These are phyloP conservation scores for Tachypleus tridentatus DNA, from an alignment of 1,140 invertebrate genomes.

Conservation along the genomic window DNA sequence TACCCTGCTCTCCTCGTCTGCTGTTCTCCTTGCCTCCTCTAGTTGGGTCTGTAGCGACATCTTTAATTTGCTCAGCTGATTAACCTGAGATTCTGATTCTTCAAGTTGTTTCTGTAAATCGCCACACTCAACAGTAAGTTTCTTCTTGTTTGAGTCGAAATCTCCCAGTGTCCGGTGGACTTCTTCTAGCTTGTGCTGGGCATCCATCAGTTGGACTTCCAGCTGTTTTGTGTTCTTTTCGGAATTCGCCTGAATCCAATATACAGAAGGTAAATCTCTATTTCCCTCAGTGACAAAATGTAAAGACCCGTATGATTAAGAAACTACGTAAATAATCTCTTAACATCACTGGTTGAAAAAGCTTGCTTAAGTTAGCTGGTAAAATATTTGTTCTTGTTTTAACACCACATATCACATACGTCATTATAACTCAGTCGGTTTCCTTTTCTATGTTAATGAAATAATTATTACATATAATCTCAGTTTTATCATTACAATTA, in stretches of 20 bases:
- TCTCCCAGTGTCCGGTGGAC: constrained; percentile 87
- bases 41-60: constrained; percentile 84
- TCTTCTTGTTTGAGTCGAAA: constrained; percentile 92
- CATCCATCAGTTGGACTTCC: constrained; percentile 86
- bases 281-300: neutral
- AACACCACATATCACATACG: neutral
- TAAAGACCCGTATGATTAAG: constrained; percentile 69
- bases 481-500: no score
- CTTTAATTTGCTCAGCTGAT: constrained; percentile 93
- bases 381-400: neutral
- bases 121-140: constrained; percentile 88
- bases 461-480: no score
- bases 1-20: constrained; percentile 85
- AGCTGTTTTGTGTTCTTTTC: constrained; percentile 95
- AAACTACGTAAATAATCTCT: constrained; percentile 76
- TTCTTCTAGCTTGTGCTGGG: constrained; percentile 90
- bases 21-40: constrained; percentile 92
- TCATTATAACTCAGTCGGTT: neutral
- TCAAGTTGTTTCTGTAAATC: constrained; percentile 88
- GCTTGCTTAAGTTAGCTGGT: no score
- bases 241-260: constrained; percentile 59
- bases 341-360: no score
- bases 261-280: neutral
- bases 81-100: constrained; percentile 93
- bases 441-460: no score